Conservation (phyloP, 2,113 vertebrate genomes). For the Gila orcuttii region DNA sequence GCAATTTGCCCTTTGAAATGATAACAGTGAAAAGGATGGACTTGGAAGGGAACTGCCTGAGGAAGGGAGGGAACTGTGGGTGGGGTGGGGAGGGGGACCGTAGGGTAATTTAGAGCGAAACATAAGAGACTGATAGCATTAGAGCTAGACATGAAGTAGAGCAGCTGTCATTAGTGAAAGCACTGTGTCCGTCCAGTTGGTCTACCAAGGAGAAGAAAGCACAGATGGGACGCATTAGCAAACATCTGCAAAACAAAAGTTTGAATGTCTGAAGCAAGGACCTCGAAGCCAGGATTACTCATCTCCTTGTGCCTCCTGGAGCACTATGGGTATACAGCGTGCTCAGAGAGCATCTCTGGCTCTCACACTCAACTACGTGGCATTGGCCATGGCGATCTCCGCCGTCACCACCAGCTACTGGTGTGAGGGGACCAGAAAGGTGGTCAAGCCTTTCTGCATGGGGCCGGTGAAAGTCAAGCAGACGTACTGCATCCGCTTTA, state of each 20-base stretch:
- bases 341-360: slow-evolving; percentile 78
- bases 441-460: slow-evolving; percentile 85
- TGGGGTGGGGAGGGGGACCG: neutral
- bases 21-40: slow-evolving; percentile 60
- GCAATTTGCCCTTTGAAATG: slow-evolving; percentile 71
- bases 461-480: slow-evolving; percentile 69
- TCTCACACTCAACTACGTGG: slow-evolving; percentile 81
- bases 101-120: slow-evolving; percentile 17
- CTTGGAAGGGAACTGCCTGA: no score
- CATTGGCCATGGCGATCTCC: slow-evolving; percentile 82
- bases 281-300: slow-evolving; percentile 70
- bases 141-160: slow-evolving; percentile 15
- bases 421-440: slow-evolving; percentile 87
- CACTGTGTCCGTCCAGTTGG: neutral
- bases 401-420: slow-evolving; percentile 89
- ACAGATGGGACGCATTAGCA: slow-evolving; percentile 17
- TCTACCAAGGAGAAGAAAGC: slow-evolving; percentile 3
- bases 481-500: slow-evolving; percentile 81
- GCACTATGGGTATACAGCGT: slow-evolving; percentile 74
- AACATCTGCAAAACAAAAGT: slow-evolving; percentile 64
- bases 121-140: slow-evolving; percentile 24
- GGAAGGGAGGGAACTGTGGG: slow-evolving; percentile 64
- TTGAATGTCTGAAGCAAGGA: slow-evolving; percentile 65
- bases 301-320: slow-evolving; percentile 49
- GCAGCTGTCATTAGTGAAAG: slow-evolving; percentile 10